Base-by-base conservation (phyloP, 2,888 invertebrate species). In the Pemphredon lugubris region DNA sequence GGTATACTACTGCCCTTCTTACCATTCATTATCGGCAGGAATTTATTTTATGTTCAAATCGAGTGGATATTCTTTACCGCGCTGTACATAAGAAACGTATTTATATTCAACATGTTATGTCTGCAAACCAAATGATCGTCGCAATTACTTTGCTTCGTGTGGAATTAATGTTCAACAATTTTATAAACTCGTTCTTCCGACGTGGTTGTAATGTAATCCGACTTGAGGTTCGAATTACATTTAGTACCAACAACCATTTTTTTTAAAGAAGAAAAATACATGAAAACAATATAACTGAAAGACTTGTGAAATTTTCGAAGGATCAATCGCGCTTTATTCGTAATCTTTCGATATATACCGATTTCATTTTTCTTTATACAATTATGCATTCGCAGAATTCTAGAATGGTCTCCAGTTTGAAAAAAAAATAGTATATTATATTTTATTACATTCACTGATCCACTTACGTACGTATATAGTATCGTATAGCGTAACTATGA, bases 1-100 rank as follows among this genome's bases (percentile, higher is more conserved):
- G 26, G 6, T 63, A n/a, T 30, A 58, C 47, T 59, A 18, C 59
- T 60, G 66, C 60, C 66, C 58, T 53, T 60, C 18, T 45, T 30
- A 50, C 32, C 26, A 54, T 30, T 44, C 1, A 32, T 30, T 18
- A 37, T 14, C 13, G 47, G 47, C 1, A n/a, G 16, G 39, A 70
- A 32, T 11, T 30, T 45, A 34, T 39, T 45, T 11, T 48, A 53
- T 57, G 16, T 42, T 57, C 45, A 61, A 3, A 13, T 3, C 18
- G 14, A 26, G 37, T 13, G 53, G n/a, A 13, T 39, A 51, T 20
- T 44, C 18, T 45, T 40, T 2, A 13, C 14, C 34, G 32, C 50
- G 4, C 21, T 55, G 45, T 63, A 59, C n/a, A 54, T 47, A 54
- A 66, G 37, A 40, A 61, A 40, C 16, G 23, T 32, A 21, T 44